phyloP scores from a whole-genome alignment of 2,113 vertebrate genomes.

The Eudyptes chrysolophus region DNA sequence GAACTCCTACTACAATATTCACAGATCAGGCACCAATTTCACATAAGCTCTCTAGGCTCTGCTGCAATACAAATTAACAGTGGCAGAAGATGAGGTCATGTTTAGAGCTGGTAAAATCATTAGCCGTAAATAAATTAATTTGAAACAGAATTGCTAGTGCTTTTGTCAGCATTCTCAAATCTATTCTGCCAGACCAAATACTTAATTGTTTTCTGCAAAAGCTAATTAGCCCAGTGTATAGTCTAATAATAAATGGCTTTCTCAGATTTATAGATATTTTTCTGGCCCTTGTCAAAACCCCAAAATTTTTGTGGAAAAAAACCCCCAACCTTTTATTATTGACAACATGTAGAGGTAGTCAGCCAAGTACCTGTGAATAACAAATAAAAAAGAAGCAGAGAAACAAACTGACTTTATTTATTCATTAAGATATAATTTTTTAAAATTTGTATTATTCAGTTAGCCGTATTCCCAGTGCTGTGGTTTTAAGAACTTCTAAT shows the following conservation, averaged over 20 bases:
- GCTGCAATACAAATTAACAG: neutral
- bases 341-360: neutral
- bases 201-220: neutral
- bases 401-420: neutral
- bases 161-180: neutral
- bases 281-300: neutral
- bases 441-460: neutral
- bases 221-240: neutral
- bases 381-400: neutral
- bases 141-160: neutral
- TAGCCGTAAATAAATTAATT: neutral
- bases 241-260: neutral
- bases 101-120: constrained; percentile 9
- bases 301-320: neutral
- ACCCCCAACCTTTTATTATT: neutral
- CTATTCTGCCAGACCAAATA: neutral
- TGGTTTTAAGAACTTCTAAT: neutral
- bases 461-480: neutral
- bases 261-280: neutral
- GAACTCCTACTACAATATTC: neutral
- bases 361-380: neutral
- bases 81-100: neutral
- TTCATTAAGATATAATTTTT: neutral
- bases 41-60: neutral
- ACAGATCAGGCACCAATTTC: neutral